These are phyloP conservation scores for Uropetala carovei DNA, from an alignment of 2,888 invertebrate species.

Conservation along the genomic window DNA sequence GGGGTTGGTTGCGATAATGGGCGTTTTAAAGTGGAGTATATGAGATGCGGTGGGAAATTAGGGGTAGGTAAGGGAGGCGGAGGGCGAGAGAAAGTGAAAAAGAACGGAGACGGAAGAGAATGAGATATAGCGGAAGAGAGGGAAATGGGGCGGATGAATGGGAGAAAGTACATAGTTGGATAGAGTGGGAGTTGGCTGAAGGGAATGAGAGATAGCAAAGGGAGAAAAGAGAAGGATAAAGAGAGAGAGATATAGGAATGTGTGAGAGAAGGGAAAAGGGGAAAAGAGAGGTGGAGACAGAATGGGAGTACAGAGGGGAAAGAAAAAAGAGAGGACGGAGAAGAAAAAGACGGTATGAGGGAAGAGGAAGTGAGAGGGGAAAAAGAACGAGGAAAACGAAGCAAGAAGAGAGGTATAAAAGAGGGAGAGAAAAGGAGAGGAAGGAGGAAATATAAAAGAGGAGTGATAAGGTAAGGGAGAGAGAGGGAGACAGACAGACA, in stretches of 20 bases:
- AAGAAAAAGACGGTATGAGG: too few species aligned
- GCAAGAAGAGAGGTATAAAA: too few species aligned
- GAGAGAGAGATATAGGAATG: background rate
- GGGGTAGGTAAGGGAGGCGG: background rate
- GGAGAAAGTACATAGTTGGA: constrained; percentile 1
- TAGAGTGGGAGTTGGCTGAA: background rate
- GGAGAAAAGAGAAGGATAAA: background rate
- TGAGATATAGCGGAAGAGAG: background rate
- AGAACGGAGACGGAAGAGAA: background rate
- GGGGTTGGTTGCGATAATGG: constrained; percentile 51
- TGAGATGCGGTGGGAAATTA: background rate
- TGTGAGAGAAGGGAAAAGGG: background rate
- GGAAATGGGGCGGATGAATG: background rate
- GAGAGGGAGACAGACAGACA: too few species aligned
- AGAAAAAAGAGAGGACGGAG: too few species aligned
- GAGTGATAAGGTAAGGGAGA: too few species aligned
- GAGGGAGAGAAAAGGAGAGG: too few species aligned
- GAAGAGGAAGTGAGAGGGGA: too few species aligned
- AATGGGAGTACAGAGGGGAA: too few species aligned
- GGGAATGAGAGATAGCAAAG: background rate
- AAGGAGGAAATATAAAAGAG: too few species aligned
- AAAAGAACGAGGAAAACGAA: too few species aligned
- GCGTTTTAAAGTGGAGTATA: background rate
- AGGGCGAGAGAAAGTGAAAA: background rate
- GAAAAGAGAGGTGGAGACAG: background rate